These are phyloP conservation scores for Chrysodeixis includens DNA, from an alignment of 2,888 invertebrate species.

Conservation along the genomic window DNA sequence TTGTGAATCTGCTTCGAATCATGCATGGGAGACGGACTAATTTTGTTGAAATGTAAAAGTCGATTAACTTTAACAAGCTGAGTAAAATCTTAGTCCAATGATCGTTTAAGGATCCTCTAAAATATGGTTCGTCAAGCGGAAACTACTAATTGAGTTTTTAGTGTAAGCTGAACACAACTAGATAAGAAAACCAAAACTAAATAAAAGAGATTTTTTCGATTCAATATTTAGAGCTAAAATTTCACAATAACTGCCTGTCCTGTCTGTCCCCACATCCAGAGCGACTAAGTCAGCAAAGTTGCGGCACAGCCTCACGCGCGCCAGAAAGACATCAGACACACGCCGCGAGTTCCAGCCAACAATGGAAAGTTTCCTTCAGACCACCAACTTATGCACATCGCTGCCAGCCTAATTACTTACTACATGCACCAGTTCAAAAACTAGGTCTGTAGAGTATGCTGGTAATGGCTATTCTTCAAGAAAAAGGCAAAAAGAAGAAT, in stretches of 20 bases:
- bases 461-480: neutral
- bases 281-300: neutral
- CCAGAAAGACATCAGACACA: constrained; percentile 31
- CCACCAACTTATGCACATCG: constrained; percentile 27
- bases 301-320: constrained; percentile 10
- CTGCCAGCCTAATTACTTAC: constrained; percentile 35
- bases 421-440: constrained; percentile 33
- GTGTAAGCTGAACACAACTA: too few relatives aligned
- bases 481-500: neutral
- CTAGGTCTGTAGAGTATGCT: constrained; percentile 12
- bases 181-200: neutral
- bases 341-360: constrained; percentile 15
- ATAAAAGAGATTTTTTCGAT: too few relatives aligned
- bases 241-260: too few relatives aligned
- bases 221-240: neutral
- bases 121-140: too few relatives aligned
- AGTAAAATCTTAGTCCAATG: too few relatives aligned
- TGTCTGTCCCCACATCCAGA: neutral
- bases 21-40: too few relatives aligned
- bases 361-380: constrained; percentile 33
- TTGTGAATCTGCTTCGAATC: too few relatives aligned
- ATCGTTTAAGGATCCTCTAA: too few relatives aligned
- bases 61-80: too few relatives aligned
- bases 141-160: too few relatives aligned
- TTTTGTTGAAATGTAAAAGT: too few relatives aligned